Conservation (phyloP, 2,797 vertebrate species). For the Agapornis canus region DNA sequence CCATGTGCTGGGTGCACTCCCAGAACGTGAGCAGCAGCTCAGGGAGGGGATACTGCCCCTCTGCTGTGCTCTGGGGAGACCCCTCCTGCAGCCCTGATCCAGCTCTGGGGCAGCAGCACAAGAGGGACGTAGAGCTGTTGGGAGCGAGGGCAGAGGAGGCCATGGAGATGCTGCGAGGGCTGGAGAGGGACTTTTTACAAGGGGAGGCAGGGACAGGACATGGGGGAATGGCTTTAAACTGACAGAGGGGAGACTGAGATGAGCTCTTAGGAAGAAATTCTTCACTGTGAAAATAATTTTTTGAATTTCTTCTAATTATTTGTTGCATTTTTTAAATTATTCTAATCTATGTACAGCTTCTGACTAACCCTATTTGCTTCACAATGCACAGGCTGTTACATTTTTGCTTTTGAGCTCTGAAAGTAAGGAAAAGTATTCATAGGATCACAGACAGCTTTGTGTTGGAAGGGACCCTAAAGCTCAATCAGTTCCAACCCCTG, state of each 20-base stretch:
- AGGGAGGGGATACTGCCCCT: not conserved
- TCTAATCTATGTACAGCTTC: not conserved
- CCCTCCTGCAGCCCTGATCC: not conserved
- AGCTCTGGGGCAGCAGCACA: not conserved
- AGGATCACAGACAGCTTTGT: not conserved
- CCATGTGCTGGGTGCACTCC: not conserved
- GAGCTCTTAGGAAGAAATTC: not conserved
- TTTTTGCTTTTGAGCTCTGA: not conserved
- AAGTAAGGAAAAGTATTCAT: not conserved
- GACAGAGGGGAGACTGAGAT: not conserved
- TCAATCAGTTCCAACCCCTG: not conserved
- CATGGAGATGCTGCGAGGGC: not conserved
- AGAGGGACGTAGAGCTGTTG: not conserved
- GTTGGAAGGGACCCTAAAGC: not conserved
- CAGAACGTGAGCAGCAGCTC: not conserved
- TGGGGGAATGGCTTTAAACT: not conserved
- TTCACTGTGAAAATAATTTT: not conserved
- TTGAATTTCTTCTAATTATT: not conserved
- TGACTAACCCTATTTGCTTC: not conserved
- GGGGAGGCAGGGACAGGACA: not conserved
- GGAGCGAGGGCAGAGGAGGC: not conserved
- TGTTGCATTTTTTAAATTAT: not conserved
- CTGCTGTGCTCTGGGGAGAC: not conserved
- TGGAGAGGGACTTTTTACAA: not conserved
- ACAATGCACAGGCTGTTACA: not conserved